These are phyloP conservation scores for Saiga tatarica DNA, from an alignment of 2,113 vertebrate species.

Conservation along the genomic window DNA sequence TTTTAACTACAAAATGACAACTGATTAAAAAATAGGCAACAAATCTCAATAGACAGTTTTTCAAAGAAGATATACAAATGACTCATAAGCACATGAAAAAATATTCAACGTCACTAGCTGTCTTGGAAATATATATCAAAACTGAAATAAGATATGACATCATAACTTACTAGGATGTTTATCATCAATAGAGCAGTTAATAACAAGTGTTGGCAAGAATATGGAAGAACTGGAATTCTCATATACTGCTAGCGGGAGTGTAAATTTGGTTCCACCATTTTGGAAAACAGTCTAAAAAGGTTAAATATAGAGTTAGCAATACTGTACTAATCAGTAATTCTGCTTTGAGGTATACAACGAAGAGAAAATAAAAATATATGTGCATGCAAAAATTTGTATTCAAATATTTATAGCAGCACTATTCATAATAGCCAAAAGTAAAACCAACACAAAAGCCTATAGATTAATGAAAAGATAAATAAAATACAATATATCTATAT, in stretches of 20 bases:
- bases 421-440: background rate
- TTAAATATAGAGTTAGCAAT: background rate
- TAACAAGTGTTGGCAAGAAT: background rate
- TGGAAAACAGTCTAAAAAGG: background rate
- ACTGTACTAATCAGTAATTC: background rate
- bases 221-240: background rate
- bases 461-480: background rate
- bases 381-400: background rate
- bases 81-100: background rate
- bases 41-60: background rate
- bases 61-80: background rate
- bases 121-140: slow-evolving; percentile 1
- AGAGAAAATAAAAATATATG: background rate
- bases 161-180: background rate
- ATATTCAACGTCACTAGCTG: background rate
- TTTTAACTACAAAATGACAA: slow-evolving; percentile 1
- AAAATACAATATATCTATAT: too few species aligned
- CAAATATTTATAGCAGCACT: background rate
- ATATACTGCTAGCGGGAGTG: background rate
- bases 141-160: background rate
- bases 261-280: background rate
- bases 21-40: background rate
- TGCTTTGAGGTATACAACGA: background rate
- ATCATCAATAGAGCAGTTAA: background rate
- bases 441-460: background rate